Evolutionary conservation across 2,888 invertebrate genomes (phyloP).

Genomic region (Chrysopilus asiliformis): DNA sequence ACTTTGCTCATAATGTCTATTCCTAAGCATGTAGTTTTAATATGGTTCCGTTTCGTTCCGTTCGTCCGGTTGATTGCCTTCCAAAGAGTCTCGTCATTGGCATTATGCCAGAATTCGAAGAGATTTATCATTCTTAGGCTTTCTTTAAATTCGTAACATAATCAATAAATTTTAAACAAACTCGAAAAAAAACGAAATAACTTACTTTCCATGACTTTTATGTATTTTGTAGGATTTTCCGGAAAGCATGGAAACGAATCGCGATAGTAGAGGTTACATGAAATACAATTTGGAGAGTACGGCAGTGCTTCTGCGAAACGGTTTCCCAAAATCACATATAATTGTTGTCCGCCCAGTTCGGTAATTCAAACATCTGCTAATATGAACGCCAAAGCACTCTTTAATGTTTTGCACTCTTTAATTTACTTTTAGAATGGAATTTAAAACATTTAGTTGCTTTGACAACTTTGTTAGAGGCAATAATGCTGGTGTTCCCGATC

Average conservation of each 20-base stretch:
- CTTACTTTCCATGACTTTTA: too few species aligned
- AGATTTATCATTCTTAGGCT: too few species aligned
- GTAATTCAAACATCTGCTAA: slow-evolving; percentile 38
- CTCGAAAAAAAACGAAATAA: too few species aligned
- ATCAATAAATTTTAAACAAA: too few species aligned
- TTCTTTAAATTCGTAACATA: too few species aligned
- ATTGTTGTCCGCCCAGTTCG: slow-evolving; percentile 60
- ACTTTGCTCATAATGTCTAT: too few species aligned
- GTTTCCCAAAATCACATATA: slow-evolving; percentile 58
- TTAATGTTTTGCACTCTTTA: background rate
- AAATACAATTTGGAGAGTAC: slow-evolving; percentile 74
- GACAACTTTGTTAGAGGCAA: slow-evolving; percentile 77
- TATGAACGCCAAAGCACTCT: too few species aligned
- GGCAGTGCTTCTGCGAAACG: slow-evolving; percentile 49
- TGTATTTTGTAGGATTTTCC: slow-evolving; percentile 79
- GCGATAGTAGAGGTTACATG: slow-evolving; percentile 59
- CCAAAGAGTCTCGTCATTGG: too few species aligned
- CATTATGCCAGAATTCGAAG: too few species aligned
- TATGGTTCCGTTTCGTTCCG: too few species aligned
- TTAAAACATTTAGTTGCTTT: slow-evolving; percentile 73
- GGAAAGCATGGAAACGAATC: slow-evolving; percentile 65
- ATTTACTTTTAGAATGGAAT: slow-evolving; percentile 50
- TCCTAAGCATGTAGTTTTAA: too few species aligned
- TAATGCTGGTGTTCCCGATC: slow-evolving; percentile 69
- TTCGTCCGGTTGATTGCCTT: too few species aligned